Conservation (phyloP, 2,797 vertebrate genomes). For the Pantherophis alleghaniensis region DNA sequence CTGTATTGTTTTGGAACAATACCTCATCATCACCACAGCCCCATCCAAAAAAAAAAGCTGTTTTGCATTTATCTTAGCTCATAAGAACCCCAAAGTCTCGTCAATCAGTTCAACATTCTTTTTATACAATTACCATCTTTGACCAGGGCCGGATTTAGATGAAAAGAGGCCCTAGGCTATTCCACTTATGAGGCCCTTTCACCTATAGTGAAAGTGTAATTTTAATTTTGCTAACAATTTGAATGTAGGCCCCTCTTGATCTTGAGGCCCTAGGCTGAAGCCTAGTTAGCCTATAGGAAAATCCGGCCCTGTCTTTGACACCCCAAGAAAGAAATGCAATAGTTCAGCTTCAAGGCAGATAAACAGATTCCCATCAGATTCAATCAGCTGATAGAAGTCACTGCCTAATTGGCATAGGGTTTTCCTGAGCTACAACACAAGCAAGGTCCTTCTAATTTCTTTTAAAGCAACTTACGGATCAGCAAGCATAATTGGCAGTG, state of each 20-base stretch:
- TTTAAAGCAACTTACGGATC: slow-evolving; percentile 71
- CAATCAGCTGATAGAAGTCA: neutral
- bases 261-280: too few species aligned
- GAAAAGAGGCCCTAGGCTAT: too few species aligned
- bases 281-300: too few species aligned
- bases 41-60: neutral
- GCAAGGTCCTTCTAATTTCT: neutral
- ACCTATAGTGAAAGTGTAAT: too few species aligned
- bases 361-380: neutral
- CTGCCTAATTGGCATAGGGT: neutral
- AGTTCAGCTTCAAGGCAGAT: neutral
- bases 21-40: neutral
- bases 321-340: neutral
- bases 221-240: too few species aligned
- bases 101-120: neutral
- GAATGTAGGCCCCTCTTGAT: too few species aligned
- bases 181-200: too few species aligned
- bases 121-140: neutral
- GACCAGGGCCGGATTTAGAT: neutral
- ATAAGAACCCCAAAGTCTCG: neutral
- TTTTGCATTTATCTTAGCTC: neutral
- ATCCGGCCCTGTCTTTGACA: neutral
- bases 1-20: neutral
- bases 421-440: neutral
- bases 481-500: slow-evolving; percentile 64